Evolutionary conservation across 2,888 invertebrate species (phyloP).

Genomic region (Zele albiditarsus): DNA sequence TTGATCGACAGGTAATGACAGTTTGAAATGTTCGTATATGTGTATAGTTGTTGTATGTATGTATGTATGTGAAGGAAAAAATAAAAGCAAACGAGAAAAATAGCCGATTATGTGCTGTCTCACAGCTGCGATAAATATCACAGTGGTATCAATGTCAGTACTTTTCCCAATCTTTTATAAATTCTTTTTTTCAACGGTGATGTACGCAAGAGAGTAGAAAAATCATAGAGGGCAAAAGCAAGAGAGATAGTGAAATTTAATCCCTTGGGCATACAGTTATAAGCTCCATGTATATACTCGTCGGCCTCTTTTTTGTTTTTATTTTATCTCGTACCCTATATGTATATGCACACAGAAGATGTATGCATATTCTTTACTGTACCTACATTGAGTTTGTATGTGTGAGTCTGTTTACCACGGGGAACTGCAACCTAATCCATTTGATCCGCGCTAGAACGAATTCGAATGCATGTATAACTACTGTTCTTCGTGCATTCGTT

Average conservation of each 20-base stretch:
- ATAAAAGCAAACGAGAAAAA: constrained; percentile 15
- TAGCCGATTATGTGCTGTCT: constrained; percentile 55
- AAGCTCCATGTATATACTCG: constrained; percentile 64
- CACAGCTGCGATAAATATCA: constrained; percentile 55
- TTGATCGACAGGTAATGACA: constrained; percentile 72
- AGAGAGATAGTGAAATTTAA: constrained; percentile 51
- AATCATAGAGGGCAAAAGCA: background rate
- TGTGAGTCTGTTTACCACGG: constrained; percentile 7
- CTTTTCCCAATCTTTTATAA: constrained; percentile 56
- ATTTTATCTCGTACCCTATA: too few species aligned
- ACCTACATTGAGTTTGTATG: constrained; percentile 39
- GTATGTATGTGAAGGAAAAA: constrained; percentile 4
- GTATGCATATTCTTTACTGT: constrained; percentile 36
- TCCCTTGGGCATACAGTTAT: constrained; percentile 70
- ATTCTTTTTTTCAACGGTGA: constrained; percentile 42
- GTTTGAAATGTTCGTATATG: constrained; percentile 64
- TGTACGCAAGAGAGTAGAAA: constrained; percentile 21
- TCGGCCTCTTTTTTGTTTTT: constrained; percentile 43
- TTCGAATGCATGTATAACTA: constrained; percentile 59
- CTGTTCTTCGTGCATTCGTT: constrained; percentile 57
- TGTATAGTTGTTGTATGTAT: background rate
- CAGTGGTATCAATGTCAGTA: constrained; percentile 60
- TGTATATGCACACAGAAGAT: too few species aligned
- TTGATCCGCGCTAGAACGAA: constrained; percentile 71
- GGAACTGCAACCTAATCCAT: constrained; percentile 62